phyloP scores from a whole-genome alignment of 2,797 vertebrate species.

The Scolopax rusticola region DNA sequence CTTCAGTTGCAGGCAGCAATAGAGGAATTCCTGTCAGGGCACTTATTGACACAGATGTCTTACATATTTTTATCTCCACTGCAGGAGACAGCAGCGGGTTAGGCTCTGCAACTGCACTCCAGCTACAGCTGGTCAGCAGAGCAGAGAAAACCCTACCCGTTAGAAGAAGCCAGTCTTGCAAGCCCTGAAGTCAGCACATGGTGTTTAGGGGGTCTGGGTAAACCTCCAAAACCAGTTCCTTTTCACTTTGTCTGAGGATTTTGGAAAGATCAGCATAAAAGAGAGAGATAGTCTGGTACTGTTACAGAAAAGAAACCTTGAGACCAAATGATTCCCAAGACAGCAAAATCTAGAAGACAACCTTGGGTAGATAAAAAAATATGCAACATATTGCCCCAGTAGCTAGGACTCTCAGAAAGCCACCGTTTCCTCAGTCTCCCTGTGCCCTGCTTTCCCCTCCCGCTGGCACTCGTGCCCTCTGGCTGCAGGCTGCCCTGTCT shows the following conservation, averaged over 20 bases:
- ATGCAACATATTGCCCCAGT: not conserved
- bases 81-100: not conserved
- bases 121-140: not conserved
- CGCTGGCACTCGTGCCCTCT: not conserved
- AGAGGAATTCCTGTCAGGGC: not conserved
- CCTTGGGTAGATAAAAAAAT: not conserved
- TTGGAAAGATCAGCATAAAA: not conserved
- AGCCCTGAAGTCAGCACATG: not conserved
- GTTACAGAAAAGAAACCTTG: not conserved
- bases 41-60: slow-evolving; percentile 18
- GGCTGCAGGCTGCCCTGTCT: not conserved
- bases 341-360: not conserved
- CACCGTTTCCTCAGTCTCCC: not conserved
- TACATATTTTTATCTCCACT: not conserved
- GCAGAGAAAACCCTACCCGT: not conserved
- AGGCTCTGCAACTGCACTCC: not conserved
- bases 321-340: not conserved
- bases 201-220: not conserved
- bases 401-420: not conserved
- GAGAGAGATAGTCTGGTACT: not conserved
- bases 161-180: not conserved
- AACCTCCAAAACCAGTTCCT: not conserved
- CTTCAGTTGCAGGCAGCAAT: not conserved
- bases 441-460: not conserved
- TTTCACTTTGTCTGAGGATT: not conserved